Percentiles rank a stretch among this genome's conserved stretches.
phyloP scores from a whole-genome alignment of 2,113 vertebrate genomes.

The Prunella himalayana region DNA sequence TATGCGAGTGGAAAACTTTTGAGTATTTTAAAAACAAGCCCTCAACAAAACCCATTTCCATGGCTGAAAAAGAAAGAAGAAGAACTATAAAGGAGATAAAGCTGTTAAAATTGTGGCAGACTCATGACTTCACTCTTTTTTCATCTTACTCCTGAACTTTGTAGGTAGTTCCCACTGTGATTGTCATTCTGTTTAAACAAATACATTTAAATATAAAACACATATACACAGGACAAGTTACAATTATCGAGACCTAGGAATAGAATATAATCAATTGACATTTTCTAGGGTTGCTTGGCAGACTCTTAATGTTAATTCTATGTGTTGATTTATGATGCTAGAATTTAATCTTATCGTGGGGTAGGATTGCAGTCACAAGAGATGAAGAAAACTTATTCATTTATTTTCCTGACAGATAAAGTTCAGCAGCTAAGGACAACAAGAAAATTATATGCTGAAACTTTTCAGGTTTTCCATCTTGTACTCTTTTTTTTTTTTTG shows the following conservation, averaged over 20 bases:
- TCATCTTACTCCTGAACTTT: not conserved
- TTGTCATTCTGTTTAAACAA: not conserved
- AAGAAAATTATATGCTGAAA: not conserved
- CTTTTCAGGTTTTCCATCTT: not conserved
- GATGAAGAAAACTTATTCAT: not conserved
- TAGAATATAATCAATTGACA: not conserved
- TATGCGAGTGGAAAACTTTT: not conserved
- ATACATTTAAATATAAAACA: not conserved
- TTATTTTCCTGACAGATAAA: constrained; percentile 22
- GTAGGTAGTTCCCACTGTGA: not conserved
- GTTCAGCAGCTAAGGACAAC: constrained; percentile 8
- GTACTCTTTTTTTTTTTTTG: not conserved
- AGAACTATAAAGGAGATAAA: not conserved
- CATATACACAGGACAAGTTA: not conserved
- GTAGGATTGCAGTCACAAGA: constrained; percentile 1
- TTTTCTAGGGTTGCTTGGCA: constrained; percentile 15
- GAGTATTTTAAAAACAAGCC: not conserved
- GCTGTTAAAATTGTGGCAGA: not conserved
- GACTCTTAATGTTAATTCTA: not conserved
- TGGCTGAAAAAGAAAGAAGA: not conserved
- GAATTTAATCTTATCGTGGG: constrained; percentile 12
- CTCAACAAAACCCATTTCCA: not conserved
- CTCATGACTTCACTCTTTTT: not conserved
- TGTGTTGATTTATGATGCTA: constrained; percentile 37
- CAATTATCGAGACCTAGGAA: not conserved